Evolutionary conservation across 2,113 vertebrate genomes (phyloP).

Genomic region (Callipepla squamata): DNA sequence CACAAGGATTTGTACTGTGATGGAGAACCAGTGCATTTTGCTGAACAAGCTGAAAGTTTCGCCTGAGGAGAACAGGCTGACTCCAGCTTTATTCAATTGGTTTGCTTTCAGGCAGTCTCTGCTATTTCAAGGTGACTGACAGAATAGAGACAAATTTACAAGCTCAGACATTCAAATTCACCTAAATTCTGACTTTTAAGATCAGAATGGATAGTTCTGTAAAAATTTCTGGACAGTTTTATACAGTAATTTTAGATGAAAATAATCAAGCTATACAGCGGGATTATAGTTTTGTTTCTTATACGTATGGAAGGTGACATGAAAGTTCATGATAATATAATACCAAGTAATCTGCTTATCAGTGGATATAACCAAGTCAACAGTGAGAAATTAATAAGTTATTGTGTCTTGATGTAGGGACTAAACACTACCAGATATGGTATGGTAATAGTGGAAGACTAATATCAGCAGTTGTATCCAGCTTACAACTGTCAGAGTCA

Average conservation of each 20-base stretch:
- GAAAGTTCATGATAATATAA: not conserved
- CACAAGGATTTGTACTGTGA: not conserved
- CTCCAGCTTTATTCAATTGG: slow-evolving; percentile 37
- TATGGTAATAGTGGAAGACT: not conserved
- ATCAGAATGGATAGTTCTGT: not conserved
- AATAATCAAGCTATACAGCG: not conserved
- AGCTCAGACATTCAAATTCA: not conserved
- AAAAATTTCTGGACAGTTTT: not conserved
- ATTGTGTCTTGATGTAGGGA: not conserved
- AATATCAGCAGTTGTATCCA: not conserved
- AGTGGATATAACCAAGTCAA: not conserved
- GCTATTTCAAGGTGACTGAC: slow-evolving; percentile 38
- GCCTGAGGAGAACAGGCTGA: slow-evolving; percentile 11
- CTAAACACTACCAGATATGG: not conserved
- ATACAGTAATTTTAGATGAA: not conserved
- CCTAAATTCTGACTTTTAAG: not conserved
- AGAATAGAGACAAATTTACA: slow-evolving; percentile 31
- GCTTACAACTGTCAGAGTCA: not conserved
- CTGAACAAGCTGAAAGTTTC: slow-evolving; percentile 37
- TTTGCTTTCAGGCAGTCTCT: slow-evolving; percentile 27
- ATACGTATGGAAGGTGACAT: not conserved
- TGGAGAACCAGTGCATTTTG: not conserved
- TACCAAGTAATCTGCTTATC: not conserved
- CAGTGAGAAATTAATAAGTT: not conserved
- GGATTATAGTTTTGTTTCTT: not conserved